Evolutionary conservation across 1,140 invertebrate genomes (phyloP).

Genomic region (Panulirus ornatus): DNA sequence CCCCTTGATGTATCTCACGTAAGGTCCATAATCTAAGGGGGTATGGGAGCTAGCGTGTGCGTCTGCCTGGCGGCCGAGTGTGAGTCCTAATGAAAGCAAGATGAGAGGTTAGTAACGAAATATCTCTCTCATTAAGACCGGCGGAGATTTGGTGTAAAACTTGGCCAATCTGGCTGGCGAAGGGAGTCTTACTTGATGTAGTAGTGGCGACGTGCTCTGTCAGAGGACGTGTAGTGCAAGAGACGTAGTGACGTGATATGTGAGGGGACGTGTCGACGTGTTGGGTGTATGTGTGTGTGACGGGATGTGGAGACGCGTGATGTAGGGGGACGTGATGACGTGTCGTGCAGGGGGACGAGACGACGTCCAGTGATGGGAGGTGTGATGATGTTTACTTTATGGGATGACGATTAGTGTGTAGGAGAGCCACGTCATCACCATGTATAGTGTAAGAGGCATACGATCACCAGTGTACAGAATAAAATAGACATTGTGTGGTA

Average conservation of each 20-base stretch:
- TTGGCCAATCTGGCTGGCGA: conserved; percentile 62
- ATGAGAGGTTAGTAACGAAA: conserved; percentile 75
- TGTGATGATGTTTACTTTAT: background rate
- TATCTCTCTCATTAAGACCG: conserved; percentile 75
- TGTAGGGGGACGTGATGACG: background rate
- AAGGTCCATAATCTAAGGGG: background rate
- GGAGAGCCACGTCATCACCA: too few relatives aligned
- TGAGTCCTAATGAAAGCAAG: conserved; percentile 75
- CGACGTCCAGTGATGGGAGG: too few relatives aligned
- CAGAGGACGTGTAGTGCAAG: background rate
- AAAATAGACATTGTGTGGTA: too few relatives aligned
- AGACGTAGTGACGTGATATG: background rate
- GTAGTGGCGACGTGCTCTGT: background rate
- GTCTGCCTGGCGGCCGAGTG: conserved; percentile 27
- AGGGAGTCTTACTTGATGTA: conserved; percentile 47
- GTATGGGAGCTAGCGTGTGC: background rate
- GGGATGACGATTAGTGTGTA: background rate
- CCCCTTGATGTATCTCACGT: background rate
- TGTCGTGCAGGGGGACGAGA: background rate
- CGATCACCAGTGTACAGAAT: too few relatives aligned
- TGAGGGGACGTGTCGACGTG: background rate
- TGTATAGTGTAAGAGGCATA: too few relatives aligned
- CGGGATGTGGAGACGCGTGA: background rate
- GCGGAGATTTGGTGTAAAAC: conserved; percentile 62
- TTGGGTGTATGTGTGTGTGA: too few relatives aligned